Evolutionary conservation across 2,113 vertebrate species (phyloP).

Genomic region (Labeo catla): DNA sequence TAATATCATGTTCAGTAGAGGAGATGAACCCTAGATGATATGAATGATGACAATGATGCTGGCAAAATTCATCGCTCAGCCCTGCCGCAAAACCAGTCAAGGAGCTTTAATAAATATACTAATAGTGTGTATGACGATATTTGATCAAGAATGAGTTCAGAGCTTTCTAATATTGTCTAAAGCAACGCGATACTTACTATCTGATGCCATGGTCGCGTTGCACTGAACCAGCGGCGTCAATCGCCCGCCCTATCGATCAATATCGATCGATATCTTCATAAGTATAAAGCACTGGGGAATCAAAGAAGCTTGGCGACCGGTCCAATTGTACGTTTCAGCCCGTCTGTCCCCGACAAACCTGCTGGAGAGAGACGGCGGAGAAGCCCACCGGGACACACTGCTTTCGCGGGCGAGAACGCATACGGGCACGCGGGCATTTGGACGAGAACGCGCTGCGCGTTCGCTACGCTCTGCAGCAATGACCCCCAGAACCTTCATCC

Average conservation of each 20-base stretch:
- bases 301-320: background rate
- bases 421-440: background rate
- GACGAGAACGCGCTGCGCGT: slow-evolving; percentile 29
- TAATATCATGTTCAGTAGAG: background rate
- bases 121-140: background rate
- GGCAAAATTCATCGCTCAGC: background rate
- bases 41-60: slow-evolving; percentile 18
- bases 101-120: background rate
- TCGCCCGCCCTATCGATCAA: slow-evolving; percentile 12
- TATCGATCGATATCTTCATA: background rate
- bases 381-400: background rate
- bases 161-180: background rate
- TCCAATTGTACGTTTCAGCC: background rate
- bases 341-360: background rate
- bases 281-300: background rate
- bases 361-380: background rate
- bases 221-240: background rate
- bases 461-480: background rate
- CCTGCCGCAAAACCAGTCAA: background rate
- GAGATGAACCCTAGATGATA: background rate
- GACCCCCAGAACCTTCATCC: background rate
- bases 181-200: slow-evolving; percentile 78
- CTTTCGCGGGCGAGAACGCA: background rate
- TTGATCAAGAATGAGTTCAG: background rate
- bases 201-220: slow-evolving; percentile 76